Base-by-base conservation (phyloP, 2,888 invertebrate species). In the Linnaemya tessellans region DNA sequence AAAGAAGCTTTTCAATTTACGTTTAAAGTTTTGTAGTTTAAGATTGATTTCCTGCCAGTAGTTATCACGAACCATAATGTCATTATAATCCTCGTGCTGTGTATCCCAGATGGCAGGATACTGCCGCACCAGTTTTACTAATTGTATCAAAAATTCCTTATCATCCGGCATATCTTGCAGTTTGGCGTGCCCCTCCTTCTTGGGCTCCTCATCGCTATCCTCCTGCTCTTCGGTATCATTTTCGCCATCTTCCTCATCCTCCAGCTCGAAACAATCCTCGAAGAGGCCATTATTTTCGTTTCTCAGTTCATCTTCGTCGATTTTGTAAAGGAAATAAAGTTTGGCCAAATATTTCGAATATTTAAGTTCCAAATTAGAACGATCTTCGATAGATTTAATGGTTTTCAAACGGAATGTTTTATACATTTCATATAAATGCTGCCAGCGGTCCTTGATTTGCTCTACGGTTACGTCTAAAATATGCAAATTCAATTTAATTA, bases 361-460 rank as follows among this genome's bases (percentile, higher is more conserved):
- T 67, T 91, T 91, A 0, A 91, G 80, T 80, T 91, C 91, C 2
- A 91, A 87, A 75, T 89, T 90, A 0, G 89, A 88, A 79, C 91
- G 89, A 4, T 84, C 88, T 3, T 79, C 86, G 38, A 89, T 87
- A 68, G 90, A 88, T 83, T 90, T 91, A 13, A 91, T 91, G 11
- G 88, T 89, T 84, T 91, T 91, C 1, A 91, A 86, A 5, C 91
- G 91, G 86, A 91, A 91, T 10, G 91, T 89, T 84, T 91, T 91
- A 81, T 91, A 91, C 90, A 91, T 91, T 86, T 91, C 91, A 68
- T 91, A 91, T 87, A 91, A 89, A 84, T 91, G 89, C 46, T 89
- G 88, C 91, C 91, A 91, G 20, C 91, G 91, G 18, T 91, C 91
- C 38, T 89, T 89, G 9, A 91, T 88, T 51, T 91, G 88, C 7